Evolutionary conservation across 2,797 vertebrate species (phyloP).

Genomic region (Lophius americanus): DNA sequence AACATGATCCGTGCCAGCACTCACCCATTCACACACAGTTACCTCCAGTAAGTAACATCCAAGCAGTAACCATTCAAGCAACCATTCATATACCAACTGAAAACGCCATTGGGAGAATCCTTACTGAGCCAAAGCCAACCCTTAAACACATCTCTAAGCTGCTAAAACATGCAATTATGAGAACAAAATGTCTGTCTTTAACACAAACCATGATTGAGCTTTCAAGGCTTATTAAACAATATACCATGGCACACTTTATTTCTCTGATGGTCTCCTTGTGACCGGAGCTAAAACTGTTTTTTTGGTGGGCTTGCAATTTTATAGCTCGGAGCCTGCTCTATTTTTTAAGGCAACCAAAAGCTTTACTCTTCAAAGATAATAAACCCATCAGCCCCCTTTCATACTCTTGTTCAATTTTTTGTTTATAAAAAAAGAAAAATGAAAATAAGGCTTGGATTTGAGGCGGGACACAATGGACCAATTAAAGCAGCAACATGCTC

Average conservation of each 20-base stretch:
- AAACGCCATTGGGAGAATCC: no score
- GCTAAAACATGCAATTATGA: no score
- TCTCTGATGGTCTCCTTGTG: conserved; percentile 21
- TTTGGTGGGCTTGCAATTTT: conserved; percentile 15
- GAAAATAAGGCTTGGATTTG: conserved; percentile 62
- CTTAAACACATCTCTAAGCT: no score
- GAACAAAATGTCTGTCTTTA: no score
- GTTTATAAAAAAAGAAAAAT: conserved; percentile 60
- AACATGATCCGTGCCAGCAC: no score
- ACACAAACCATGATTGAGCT: neutral
- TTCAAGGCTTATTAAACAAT: conserved; percentile 30
- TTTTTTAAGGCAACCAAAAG: conserved; percentile 24
- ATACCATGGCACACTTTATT: conserved; percentile 8
- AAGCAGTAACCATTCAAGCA: no score
- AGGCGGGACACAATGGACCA: conserved; percentile 59
- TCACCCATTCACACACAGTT: no score
- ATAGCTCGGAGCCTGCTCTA: conserved; percentile 14
- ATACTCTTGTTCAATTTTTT: conserved; percentile 53
- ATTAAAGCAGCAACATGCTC: conserved; percentile 54
- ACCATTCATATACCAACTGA: no score
- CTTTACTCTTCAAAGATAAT: conserved; percentile 48
- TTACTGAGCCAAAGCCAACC: no score
- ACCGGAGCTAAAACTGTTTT: neutral
- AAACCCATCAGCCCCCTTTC: conserved; percentile 32
- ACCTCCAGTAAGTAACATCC: no score